phyloP scores from a whole-genome alignment of 2,888 invertebrate genomes.

The Trisateles emortualis region DNA sequence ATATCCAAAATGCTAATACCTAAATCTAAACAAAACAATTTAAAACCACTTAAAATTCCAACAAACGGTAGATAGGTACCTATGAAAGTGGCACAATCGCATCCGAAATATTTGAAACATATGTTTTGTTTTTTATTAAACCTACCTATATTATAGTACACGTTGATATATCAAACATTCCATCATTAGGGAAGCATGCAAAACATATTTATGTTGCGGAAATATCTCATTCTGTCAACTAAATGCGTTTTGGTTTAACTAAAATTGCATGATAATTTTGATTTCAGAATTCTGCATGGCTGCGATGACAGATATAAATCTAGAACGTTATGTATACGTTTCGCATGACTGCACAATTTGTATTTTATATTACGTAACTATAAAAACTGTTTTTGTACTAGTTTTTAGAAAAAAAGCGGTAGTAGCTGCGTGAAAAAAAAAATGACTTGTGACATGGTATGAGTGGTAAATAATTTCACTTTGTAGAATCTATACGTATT shows the following conservation, averaged over 20 bases:
- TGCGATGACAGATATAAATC: conserved; percentile 74
- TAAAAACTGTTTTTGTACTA: conserved; percentile 30
- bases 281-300: conserved; percentile 67
- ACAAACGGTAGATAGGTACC: conserved; percentile 33
- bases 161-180: conserved; percentile 58
- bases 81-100: conserved; percentile 38
- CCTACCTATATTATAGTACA: conserved; percentile 34
- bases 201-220: conserved; percentile 65
- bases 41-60: conserved; percentile 68
- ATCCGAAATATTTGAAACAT: conserved; percentile 46
- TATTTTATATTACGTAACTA: conserved; percentile 28
- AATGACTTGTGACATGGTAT: too few relatives aligned
- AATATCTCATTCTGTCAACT: conserved; percentile 80
- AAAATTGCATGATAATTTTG: conserved; percentile 83
- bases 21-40: conserved; percentile 29
- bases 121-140: conserved; percentile 46
- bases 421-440: too few relatives aligned
- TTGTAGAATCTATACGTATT: too few relatives aligned
- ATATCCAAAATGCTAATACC: background rate
- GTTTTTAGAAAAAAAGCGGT: background rate
- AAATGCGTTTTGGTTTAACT: conserved; percentile 77
- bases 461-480: too few relatives aligned
- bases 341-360: conserved; percentile 24
- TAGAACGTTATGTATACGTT: conserved; percentile 48
- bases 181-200: conserved; percentile 63